phyloP scores from a whole-genome alignment of 2,888 invertebrate genomes.

The Cephus rjabovi region DNA sequence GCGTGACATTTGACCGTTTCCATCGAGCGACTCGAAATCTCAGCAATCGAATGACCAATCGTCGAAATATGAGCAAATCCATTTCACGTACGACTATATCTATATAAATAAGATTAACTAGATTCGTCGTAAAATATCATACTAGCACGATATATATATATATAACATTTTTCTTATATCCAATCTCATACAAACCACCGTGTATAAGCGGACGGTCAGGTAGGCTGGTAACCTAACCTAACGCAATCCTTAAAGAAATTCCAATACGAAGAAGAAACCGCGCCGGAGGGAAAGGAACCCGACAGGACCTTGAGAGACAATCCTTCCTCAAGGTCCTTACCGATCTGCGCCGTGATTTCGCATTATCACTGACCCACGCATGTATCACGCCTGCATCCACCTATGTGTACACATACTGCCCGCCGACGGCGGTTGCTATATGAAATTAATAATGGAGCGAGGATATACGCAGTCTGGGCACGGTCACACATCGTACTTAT shows the following conservation, averaged over 20 bases:
- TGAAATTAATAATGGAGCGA: slow-evolving; percentile 60
- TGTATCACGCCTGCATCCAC: slow-evolving; percentile 7
- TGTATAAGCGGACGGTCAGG: background rate
- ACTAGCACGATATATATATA: background rate
- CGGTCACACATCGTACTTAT: slow-evolving; percentile 37
- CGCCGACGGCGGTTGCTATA: slow-evolving; percentile 19
- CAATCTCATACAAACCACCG: background rate
- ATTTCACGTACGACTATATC: background rate
- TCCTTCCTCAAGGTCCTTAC: background rate
- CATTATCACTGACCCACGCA: background rate
- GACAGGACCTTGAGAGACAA: background rate
- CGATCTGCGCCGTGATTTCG: background rate
- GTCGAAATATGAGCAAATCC: background rate
- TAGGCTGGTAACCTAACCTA: background rate
- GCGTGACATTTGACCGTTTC: background rate
- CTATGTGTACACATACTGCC: background rate
- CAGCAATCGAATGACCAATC: background rate
- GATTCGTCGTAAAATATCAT: background rate
- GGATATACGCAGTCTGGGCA: slow-evolving; percentile 60
- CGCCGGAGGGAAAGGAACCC: background rate
- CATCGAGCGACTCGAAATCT: background rate
- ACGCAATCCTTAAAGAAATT: background rate
- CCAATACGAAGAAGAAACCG: background rate
- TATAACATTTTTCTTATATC: background rate
- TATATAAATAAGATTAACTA: too few species aligned